These are phyloP conservation scores for Sebastes matsubarae DNA, from an alignment of 2,797 vertebrate genomes.

Conservation along the genomic window DNA sequence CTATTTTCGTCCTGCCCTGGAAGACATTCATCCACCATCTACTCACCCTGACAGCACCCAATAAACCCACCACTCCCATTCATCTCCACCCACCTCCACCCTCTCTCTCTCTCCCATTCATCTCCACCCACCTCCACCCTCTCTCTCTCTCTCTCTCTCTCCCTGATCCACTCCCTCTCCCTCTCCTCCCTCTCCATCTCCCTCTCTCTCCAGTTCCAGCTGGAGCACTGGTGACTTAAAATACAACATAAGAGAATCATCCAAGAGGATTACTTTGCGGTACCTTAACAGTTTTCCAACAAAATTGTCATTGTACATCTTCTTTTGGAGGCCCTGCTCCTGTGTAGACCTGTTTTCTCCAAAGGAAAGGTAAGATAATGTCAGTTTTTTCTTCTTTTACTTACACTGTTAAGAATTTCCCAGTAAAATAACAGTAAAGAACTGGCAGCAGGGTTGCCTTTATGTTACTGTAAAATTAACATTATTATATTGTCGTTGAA, in stretches of 20 bases:
- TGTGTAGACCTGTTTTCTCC: conserved; percentile 27
- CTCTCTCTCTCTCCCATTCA: conserved; percentile 2
- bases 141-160: conserved; percentile 1
- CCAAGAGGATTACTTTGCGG: conserved; percentile 44
- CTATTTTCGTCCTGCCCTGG: conserved; percentile 78
- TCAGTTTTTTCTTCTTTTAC: conserved; percentile 7
- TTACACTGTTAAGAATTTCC: background rate
- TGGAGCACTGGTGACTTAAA: conserved; percentile 55
- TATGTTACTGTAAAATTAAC: too few species aligned
- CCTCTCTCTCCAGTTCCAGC: conserved; percentile 8
- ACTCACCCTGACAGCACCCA: conserved; percentile 80
- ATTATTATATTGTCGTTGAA: too few species aligned
- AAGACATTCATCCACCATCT: conserved; percentile 78
- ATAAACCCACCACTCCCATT: conserved; percentile 78
- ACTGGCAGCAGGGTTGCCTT: too few species aligned
- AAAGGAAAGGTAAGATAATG: conserved; percentile 56
- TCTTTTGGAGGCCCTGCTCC: background rate
- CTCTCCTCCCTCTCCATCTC: background rate
- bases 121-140: background rate
- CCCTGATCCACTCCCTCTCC: background rate
- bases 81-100: conserved; percentile 61
- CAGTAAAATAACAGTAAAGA: too few species aligned
- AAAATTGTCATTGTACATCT: background rate
- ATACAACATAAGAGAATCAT: conserved; percentile 58
- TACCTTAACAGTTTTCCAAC: conserved; percentile 10